phyloP scores from a whole-genome alignment of 1,140 invertebrate species.

The Bombus breviceps region DNA sequence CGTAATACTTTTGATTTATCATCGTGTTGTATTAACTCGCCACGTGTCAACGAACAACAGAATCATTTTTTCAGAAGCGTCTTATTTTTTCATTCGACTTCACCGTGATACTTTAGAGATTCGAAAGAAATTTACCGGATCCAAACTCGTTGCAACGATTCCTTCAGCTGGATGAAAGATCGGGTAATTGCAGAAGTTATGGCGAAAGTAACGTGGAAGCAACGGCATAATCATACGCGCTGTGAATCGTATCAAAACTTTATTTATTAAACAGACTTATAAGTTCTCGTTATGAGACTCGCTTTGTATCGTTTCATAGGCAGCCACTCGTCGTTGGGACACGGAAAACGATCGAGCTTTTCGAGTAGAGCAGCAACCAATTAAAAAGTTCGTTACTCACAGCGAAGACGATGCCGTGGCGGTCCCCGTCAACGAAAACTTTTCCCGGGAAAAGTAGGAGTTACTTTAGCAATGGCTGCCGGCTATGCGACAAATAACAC shows the following conservation, averaged over 20 bases:
- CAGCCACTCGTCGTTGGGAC: neutral
- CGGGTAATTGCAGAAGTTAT: neutral
- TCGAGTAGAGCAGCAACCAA: constrained; percentile 11
- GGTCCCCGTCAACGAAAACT: neutral
- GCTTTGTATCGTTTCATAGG: neutral
- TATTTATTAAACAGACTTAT: constrained; percentile 3
- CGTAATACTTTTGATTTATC: too few relatives aligned
- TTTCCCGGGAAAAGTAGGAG: constrained; percentile 8
- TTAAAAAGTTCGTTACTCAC: constrained; percentile 42
- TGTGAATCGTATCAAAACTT: neutral
- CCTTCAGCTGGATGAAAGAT: too few relatives aligned
- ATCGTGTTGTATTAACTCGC: too few relatives aligned
- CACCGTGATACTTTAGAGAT: too few relatives aligned
- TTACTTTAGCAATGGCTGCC: constrained; percentile 16
- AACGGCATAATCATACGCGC: neutral
- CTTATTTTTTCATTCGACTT: too few relatives aligned
- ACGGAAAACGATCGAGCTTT: constrained; percentile 19
- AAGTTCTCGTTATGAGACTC: neutral
- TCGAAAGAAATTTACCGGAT: too few relatives aligned
- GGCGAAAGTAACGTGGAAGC: neutral
- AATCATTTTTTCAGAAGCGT: too few relatives aligned
- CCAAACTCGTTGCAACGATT: too few relatives aligned
- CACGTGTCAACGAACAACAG: too few relatives aligned
- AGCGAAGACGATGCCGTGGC: neutral
- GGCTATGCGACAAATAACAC: constrained; percentile 15